A percentile compares a stretch with the other conserved stretches of the same genome.
Conservation (phyloP, 2,113 vertebrate genomes). For the Noctilio leporinus region DNA sequence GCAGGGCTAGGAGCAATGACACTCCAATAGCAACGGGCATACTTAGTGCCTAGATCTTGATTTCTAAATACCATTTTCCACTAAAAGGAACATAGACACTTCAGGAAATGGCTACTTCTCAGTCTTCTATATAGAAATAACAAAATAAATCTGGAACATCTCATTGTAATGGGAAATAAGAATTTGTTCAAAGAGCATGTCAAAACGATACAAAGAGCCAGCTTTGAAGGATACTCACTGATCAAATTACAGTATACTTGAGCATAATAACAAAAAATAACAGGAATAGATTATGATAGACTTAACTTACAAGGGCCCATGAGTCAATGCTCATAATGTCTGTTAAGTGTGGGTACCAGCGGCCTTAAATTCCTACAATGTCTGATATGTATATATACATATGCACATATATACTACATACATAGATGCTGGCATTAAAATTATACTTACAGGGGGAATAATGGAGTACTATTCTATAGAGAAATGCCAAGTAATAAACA, state of each 20-base stretch:
- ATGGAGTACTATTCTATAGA: background rate
- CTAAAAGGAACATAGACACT: background rate
- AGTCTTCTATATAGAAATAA: background rate
- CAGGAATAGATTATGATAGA: background rate
- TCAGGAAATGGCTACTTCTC: background rate
- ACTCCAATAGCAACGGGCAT: background rate
- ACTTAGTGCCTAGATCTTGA: background rate
- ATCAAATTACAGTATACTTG: background rate
- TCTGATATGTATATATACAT: background rate
- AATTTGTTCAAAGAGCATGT: background rate
- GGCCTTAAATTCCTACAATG: background rate
- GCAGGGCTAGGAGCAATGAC: background rate
- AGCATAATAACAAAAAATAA: background rate
- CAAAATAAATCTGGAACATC: background rate
- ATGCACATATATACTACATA: background rate
- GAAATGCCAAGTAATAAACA: background rate
- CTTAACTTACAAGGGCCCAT: background rate
- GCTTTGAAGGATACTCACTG: background rate
- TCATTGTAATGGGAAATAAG: background rate
- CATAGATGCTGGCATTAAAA: background rate
- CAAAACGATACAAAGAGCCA: background rate
- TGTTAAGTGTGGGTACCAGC: background rate
- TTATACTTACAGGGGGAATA: too few species aligned
- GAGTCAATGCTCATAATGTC: background rate
- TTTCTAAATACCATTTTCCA: background rate